A percentile compares a stretch with the other conserved stretches of the same genome.
Conservation (phyloP, 2,797 vertebrate species). For the Halcyon chelicuti region DNA sequence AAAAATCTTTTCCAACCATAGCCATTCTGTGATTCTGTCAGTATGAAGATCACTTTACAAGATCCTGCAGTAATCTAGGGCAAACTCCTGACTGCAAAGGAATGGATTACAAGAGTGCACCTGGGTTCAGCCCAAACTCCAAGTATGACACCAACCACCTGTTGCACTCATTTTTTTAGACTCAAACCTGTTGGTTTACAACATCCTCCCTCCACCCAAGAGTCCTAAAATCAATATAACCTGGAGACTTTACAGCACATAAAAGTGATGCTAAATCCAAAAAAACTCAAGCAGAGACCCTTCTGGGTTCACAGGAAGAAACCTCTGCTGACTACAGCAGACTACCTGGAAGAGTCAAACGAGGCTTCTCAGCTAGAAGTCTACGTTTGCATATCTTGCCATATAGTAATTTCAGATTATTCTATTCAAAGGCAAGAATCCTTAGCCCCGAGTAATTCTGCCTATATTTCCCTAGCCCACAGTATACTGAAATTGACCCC, state of each 20-base stretch:
- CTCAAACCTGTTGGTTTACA: background rate
- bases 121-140: background rate
- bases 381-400: constrained; percentile 61
- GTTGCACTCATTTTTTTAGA: background rate
- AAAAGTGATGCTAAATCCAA: background rate
- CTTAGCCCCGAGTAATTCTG: constrained; percentile 45
- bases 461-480: constrained; percentile 12
- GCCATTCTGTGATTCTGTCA: too few species aligned
- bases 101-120: background rate
- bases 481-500: constrained; percentile 67
- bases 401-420: constrained; percentile 51
- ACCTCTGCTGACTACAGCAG: background rate
- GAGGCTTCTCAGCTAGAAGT: constrained; percentile 52
- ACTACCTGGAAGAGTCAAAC: background rate
- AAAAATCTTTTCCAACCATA: too few species aligned
- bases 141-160: background rate
- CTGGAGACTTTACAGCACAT: background rate
- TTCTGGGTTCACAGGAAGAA: background rate
- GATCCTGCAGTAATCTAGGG: background rate
- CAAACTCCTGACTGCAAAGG: background rate
- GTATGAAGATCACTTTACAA: background rate
- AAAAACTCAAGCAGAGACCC: background rate
- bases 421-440: constrained; percentile 61
- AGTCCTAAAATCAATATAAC: background rate
- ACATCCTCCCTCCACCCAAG: background rate